phyloP scores from a whole-genome alignment of 2,113 vertebrate genomes.

The Carassius carassius region DNA sequence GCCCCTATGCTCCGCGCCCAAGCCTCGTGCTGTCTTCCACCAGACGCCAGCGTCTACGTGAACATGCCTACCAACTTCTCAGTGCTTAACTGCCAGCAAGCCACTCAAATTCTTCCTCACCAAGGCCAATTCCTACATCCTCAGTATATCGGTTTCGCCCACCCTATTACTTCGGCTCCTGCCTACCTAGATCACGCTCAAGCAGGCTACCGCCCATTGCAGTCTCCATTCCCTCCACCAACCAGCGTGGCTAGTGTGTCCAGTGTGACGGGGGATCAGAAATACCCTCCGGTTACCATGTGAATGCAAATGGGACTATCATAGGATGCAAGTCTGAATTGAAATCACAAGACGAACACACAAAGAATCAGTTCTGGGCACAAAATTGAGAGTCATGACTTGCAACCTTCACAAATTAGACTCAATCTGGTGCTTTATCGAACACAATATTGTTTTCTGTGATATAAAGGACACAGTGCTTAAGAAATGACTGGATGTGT shows the following conservation, averaged over 20 bases:
- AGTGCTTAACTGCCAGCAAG: conserved; percentile 96
- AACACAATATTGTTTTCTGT: background rate
- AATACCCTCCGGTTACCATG: conserved; percentile 91
- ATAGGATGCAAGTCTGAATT: conserved; percentile 19
- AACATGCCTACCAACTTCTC: conserved; percentile 99
- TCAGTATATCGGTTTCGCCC: conserved; percentile 89
- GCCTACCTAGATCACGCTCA: conserved; percentile 86
- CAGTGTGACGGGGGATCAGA: conserved; percentile 83
- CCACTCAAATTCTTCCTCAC: conserved; percentile 93
- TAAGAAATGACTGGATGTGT: conserved; percentile 49
- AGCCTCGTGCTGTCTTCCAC: conserved; percentile 89
- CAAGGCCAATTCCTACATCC: conserved; percentile 95
- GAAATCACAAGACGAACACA: conserved; percentile 53
- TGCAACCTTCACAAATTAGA: background rate
- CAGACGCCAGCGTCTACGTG: conserved; percentile 90
- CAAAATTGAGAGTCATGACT: background rate
- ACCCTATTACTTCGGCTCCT: conserved; percentile 80
- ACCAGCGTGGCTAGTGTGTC: conserved; percentile 68
- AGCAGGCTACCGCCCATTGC: conserved; percentile 86
- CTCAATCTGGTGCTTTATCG: background rate
- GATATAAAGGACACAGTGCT: conserved; percentile 22
- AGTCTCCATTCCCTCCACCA: conserved; percentile 86
- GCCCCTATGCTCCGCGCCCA: conserved; percentile 84
- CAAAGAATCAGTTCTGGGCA: background rate
- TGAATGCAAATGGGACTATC: conserved; percentile 65